These are phyloP conservation scores for Scatophagus argus DNA, from an alignment of 2,113 vertebrate genomes.

Conservation along the genomic window DNA sequence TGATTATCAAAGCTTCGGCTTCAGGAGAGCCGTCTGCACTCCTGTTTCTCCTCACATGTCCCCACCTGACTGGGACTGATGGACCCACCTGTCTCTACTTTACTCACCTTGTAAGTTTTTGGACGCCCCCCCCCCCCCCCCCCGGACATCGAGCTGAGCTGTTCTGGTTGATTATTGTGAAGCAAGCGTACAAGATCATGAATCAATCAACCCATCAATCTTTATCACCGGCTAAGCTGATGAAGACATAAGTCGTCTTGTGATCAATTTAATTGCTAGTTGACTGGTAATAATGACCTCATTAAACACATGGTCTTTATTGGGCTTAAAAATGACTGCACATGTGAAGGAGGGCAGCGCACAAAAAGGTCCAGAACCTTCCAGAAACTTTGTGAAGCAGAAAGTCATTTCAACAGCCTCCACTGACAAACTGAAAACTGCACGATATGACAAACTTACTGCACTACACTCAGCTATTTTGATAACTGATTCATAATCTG, in stretches of 20 bases:
- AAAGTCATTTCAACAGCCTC: not conserved
- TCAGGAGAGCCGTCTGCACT: not conserved
- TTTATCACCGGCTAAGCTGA: not conserved
- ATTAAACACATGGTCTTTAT: not conserved
- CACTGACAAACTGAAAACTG: not conserved
- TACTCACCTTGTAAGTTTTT: not conserved
- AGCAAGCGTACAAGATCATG: not conserved
- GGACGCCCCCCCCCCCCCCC: not conserved
- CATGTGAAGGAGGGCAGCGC: not conserved
- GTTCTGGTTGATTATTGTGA: slow-evolving; percentile 7
- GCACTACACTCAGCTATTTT: no score
- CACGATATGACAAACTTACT: no score
- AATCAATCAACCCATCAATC: slow-evolving; percentile 11
- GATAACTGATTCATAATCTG: no score
- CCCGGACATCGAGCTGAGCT: not conserved
- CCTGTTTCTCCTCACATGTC: not conserved
- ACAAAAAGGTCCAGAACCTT: not conserved
- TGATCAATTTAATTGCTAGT: not conserved
- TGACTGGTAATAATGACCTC: not conserved
- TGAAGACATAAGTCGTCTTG: not conserved
- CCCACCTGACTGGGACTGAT: slow-evolving; percentile 6
- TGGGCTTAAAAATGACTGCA: slow-evolving; percentile 11
- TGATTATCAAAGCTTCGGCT: not conserved
- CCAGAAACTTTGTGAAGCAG: not conserved
- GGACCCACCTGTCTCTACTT: not conserved